These are phyloP conservation scores for Gymnarchus niloticus DNA, from an alignment of 2,113 vertebrate genomes.

Conservation along the genomic window DNA sequence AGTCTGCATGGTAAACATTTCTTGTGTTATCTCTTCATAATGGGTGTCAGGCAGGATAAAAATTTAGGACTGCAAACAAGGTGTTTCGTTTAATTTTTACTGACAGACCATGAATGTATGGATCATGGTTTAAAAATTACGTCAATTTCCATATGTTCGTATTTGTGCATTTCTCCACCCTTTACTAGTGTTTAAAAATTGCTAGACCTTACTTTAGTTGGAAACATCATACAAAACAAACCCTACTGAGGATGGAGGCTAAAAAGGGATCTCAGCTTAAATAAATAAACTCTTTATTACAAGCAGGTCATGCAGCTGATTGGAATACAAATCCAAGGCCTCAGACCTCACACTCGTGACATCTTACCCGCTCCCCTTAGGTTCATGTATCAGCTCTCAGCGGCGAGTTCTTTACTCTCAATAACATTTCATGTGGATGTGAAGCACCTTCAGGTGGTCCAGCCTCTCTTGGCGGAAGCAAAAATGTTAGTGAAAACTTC, in stretches of 20 bases:
- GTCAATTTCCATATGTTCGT: neutral
- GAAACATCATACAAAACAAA: neutral
- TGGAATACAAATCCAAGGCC: neutral
- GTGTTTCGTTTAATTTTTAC: neutral
- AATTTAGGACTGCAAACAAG: neutral
- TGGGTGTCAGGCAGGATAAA: neutral
- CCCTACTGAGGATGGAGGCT: neutral
- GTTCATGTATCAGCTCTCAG: conserved; percentile 26
- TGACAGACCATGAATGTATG: neutral
- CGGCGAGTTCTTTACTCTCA: conserved; percentile 15
- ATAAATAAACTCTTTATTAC: neutral
- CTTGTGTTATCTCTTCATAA: neutral
- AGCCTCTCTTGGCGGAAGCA: neutral
- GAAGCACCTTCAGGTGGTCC: neutral
- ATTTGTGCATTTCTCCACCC: neutral
- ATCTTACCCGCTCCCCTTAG: conserved; percentile 17
- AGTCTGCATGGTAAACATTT: neutral
- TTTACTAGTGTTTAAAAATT: neutral
- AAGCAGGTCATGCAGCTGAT: neutral
- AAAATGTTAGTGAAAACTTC: neutral
- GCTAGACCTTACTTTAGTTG: neutral
- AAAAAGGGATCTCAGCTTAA: neutral
- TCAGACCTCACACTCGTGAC: neutral
- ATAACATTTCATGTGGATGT: too few relatives aligned
- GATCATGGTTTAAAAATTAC: neutral